Evolutionary conservation across 2,888 invertebrate species (phyloP).

Genomic region (Colostygia pectinataria): DNA sequence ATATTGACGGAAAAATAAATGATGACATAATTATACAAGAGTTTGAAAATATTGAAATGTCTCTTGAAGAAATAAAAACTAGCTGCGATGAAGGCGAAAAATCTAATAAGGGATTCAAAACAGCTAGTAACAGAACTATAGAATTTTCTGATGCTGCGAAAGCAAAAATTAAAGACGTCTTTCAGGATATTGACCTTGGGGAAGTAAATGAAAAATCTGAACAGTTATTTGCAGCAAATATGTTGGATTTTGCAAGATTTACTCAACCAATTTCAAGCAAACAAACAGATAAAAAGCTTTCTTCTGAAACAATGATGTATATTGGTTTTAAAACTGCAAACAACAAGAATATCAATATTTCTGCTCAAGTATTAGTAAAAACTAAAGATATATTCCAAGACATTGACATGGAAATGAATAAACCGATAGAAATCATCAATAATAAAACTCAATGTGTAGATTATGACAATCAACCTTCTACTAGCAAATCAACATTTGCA

Average conservation of each 20-base stretch:
- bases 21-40: slow-evolving; percentile 42
- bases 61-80: slow-evolving; percentile 34
- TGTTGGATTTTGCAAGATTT: neutral
- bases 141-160: slow-evolving; percentile 41
- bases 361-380: slow-evolving; percentile 49
- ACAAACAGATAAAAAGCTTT: neutral
- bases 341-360: slow-evolving; percentile 44
- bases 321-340: slow-evolving; percentile 52
- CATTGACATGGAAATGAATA: slow-evolving; percentile 29
- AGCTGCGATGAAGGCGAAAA: neutral
- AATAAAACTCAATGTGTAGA: neutral
- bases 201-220: slow-evolving; percentile 4
- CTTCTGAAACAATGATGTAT: slow-evolving; percentile 7
- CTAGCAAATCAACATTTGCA: slow-evolving; percentile 20
- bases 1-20: slow-evolving; percentile 16
- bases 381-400: slow-evolving; percentile 49
- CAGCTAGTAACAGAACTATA: slow-evolving; percentile 54
- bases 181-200: slow-evolving; percentile 38
- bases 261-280: neutral
- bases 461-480: slow-evolving; percentile 14
- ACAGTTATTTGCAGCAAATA: neutral
- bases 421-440: neutral
- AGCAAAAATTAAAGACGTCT: slow-evolving; percentile 40
- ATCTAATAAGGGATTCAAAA: slow-evolving; percentile 44
- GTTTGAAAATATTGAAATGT: slow-evolving; percentile 50